Percentiles rank a stretch among this genome's conserved stretches.
Conservation (phyloP, 30 jellyfish, hydroid and myxozoan species). For the Catostylus mosaicus region DNA sequence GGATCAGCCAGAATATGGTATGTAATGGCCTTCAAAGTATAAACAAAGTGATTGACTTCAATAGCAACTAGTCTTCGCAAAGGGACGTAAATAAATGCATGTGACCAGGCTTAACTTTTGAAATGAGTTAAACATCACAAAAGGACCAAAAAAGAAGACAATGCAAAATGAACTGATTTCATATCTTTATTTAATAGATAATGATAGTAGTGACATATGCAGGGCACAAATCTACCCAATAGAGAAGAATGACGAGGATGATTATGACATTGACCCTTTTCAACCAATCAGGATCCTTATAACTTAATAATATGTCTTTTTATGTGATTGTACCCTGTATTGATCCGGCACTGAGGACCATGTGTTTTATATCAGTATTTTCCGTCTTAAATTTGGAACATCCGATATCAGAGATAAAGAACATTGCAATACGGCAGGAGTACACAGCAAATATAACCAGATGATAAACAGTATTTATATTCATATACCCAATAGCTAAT, state of each 20-base stretch:
- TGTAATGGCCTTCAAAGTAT: neutral
- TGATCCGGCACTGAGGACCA: too few species aligned
- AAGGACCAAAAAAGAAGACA: neutral
- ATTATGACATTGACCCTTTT: too few species aligned
- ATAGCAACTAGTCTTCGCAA: too few species aligned
- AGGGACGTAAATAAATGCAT: neutral
- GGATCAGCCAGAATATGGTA: neutral
- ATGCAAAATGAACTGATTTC: neutral
- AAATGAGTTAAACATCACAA: neutral
- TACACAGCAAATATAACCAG: neutral
- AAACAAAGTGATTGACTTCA: too few species aligned
- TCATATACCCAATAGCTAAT: neutral
- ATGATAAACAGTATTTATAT: neutral
- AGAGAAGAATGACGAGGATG: too few species aligned
- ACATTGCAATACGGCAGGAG: neutral
- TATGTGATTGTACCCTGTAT: too few species aligned
- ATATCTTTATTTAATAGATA: neutral
- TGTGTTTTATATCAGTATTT: too few species aligned
- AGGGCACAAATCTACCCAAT: too few species aligned
- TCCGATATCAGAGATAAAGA: too few species aligned
- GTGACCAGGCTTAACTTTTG: neutral
- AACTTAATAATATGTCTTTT: too few species aligned
- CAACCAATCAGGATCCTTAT: too few species aligned
- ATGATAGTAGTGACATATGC: neutral
- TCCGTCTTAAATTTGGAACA: too few species aligned